Evolutionary conservation across 2,888 invertebrate genomes (phyloP).

Genomic region (Calameuta filiformis): DNA sequence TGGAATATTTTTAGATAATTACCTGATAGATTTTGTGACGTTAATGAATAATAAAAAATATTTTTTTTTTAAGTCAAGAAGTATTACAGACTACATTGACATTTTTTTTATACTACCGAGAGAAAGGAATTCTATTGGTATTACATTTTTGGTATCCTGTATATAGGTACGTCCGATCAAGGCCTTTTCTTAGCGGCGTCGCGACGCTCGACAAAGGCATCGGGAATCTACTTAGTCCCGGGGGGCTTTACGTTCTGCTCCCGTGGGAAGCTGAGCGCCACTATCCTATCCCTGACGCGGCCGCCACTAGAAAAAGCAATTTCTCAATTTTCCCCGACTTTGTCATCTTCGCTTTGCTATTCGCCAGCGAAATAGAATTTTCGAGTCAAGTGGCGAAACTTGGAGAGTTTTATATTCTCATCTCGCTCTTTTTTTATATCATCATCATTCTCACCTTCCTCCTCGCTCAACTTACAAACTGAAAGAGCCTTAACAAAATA

Average conservation of each 20-base stretch:
- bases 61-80: neutral
- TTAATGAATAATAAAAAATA: neutral
- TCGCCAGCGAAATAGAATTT: constrained; percentile 63
- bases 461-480: neutral
- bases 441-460: constrained; percentile 3
- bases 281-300: constrained; percentile 18
- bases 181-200: constrained; percentile 23
- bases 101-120: neutral
- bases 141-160: constrained; percentile 31
- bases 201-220: constrained; percentile 46
- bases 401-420: constrained; percentile 8
- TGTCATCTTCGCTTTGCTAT: constrained; percentile 65
- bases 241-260: constrained; percentile 41
- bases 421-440: neutral
- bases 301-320: constrained; percentile 57
- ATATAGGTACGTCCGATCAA: constrained; percentile 30
- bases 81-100: neutral
- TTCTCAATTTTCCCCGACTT: constrained; percentile 65
- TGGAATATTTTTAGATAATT: neutral
- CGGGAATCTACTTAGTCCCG: constrained; percentile 57
- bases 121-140: constrained; percentile 33
- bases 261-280: constrained; percentile 37
- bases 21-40: neutral
- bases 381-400: constrained; percentile 42
- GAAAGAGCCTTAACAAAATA: constrained; percentile 24